Evolutionary conservation across 2,888 invertebrate genomes (phyloP).

Genomic region (Syrphus vitripennis): DNA sequence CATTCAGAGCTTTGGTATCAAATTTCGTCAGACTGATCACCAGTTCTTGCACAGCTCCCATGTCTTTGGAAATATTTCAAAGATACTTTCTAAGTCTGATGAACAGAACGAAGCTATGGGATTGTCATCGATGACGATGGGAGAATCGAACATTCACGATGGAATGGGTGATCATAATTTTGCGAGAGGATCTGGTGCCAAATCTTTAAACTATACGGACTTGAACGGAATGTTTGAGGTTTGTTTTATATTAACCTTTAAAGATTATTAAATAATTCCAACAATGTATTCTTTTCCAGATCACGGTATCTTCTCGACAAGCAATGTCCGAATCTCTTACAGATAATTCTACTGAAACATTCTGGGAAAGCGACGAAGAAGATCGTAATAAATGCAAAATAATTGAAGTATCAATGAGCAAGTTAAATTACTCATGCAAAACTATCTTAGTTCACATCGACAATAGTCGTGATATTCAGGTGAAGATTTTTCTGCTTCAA

Average conservation of each 20-base stretch:
- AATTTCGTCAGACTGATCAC: slow-evolving; percentile 94
- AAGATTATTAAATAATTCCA: background rate
- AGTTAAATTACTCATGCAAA: slow-evolving; percentile 81
- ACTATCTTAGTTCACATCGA: slow-evolving; percentile 94
- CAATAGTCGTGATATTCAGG: slow-evolving; percentile 95
- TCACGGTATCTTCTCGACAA: slow-evolving; percentile 95
- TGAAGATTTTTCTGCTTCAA: slow-evolving; percentile 79
- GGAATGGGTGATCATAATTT: slow-evolving; percentile 76
- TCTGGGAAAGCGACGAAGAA: slow-evolving; percentile 99
- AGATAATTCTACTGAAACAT: slow-evolving; percentile 97
- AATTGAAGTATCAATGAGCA: slow-evolving; percentile 87
- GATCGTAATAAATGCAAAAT: slow-evolving; percentile 96
- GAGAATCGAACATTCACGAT: slow-evolving; percentile 76
- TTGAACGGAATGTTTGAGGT: slow-evolving; percentile 80
- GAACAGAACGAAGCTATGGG: slow-evolving; percentile 84
- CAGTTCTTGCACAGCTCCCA: slow-evolving; percentile 93
- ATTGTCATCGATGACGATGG: slow-evolving; percentile 76
- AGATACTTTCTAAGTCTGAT: slow-evolving; percentile 95
- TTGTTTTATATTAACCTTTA: background rate
- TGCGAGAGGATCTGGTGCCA: slow-evolving; percentile 75
- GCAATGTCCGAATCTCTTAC: slow-evolving; percentile 96
- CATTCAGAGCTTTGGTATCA: slow-evolving; percentile 95
- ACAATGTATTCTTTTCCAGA: slow-evolving; percentile 78
- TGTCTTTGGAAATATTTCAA: slow-evolving; percentile 97
- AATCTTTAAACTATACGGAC: slow-evolving; percentile 78